These are phyloP conservation scores for Chlorops oryzae DNA, from an alignment of 1,140 invertebrate genomes.

Conservation along the genomic window DNA sequence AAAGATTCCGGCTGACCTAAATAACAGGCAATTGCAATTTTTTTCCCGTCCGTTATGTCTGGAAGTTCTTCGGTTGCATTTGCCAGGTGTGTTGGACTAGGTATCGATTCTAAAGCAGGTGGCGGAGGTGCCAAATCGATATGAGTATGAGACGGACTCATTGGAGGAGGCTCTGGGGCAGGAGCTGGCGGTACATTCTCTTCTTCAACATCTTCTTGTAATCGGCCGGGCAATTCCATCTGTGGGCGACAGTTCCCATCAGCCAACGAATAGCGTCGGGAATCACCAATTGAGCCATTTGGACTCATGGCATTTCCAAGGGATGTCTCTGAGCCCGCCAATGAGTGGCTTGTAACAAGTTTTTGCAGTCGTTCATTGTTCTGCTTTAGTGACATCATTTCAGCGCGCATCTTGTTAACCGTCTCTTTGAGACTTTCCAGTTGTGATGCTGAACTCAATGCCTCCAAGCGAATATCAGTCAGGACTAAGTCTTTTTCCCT, in stretches of 20 bases:
- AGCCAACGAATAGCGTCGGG: conserved; percentile 47
- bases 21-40: conserved; percentile 76
- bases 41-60: conserved; percentile 76
- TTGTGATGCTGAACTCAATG: conserved; percentile 92
- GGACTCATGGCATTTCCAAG: conserved; percentile 59
- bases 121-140: conserved; percentile 45
- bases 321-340: conserved; percentile 74
- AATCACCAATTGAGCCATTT: conserved; percentile 47
- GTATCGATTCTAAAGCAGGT: conserved; percentile 33
- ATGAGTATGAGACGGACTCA: conserved; percentile 40
- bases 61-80: conserved; percentile 59
- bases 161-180: conserved; percentile 42
- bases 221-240: conserved; percentile 50
- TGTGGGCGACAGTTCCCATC: conserved; percentile 40
- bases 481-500: conserved; percentile 93
- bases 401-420: conserved; percentile 92
- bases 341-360: conserved; percentile 72
- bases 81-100: conserved; percentile 38
- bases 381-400: conserved; percentile 93
- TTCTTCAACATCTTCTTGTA: conserved; percentile 51
- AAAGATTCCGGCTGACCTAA: conserved; percentile 75
- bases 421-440: conserved; percentile 93
- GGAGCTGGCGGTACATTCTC: conserved; percentile 48
- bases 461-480: conserved; percentile 92
- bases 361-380: conserved; percentile 92